These are phyloP conservation scores for Chiroxiphia lanceolata DNA, from an alignment of 2,797 vertebrate genomes.

Conservation along the genomic window DNA sequence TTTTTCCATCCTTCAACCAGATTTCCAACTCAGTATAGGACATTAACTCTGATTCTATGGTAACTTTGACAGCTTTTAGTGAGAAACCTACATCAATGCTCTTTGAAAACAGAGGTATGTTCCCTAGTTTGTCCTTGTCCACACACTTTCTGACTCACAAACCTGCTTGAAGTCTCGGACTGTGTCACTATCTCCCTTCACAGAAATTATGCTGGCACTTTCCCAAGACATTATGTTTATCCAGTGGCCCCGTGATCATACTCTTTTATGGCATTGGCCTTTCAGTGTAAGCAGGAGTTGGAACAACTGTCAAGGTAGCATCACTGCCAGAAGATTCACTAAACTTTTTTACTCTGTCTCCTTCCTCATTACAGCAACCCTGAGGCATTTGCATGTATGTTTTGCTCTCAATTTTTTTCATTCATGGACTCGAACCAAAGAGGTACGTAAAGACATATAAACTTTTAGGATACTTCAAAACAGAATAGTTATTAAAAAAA, in stretches of 20 bases:
- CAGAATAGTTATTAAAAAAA: not conserved
- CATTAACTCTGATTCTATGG: not conserved
- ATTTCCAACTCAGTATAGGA: not conserved
- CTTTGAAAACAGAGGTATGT: not conserved
- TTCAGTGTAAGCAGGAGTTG: not conserved
- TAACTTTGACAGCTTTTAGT: not conserved
- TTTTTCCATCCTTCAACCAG: not conserved
- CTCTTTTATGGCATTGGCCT: not conserved
- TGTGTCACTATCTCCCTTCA: not conserved
- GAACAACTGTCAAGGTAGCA: not conserved
- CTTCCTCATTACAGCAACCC: not conserved
- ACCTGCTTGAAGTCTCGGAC: not conserved
- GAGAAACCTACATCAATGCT: not conserved
- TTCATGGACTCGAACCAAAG: not conserved
- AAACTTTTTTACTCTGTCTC: not conserved
- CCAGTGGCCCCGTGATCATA: not conserved
- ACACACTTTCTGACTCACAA: not conserved
- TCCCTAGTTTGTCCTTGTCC: not conserved
- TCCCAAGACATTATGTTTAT: not conserved
- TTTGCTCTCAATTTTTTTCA: not conserved
- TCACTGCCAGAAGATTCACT: not conserved
- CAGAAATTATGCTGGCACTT: not conserved
- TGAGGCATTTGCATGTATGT: not conserved
- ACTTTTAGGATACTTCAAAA: not conserved
- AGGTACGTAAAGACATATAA: not conserved